Conservation (phyloP, 1,140 invertebrate species). For the Panonychus citri region DNA sequence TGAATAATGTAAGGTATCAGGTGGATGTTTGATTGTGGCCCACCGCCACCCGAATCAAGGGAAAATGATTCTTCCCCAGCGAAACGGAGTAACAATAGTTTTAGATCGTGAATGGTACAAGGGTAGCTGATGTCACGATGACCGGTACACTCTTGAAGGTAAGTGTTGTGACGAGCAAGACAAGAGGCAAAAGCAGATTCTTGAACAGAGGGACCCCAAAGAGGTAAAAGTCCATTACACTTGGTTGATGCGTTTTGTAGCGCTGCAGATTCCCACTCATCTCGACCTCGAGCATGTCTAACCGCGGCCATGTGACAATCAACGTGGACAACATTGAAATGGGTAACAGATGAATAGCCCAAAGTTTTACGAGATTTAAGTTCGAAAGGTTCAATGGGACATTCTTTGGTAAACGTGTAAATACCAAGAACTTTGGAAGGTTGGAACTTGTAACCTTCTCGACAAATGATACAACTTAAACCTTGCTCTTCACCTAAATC, state of each 20-base stretch:
- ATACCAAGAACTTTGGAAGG: slow-evolving; percentile 75
- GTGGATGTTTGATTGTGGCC: slow-evolving; percentile 90
- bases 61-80: slow-evolving; percentile 84
- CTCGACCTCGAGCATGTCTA: slow-evolving; percentile 42
- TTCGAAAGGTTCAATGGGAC: slow-evolving; percentile 81
- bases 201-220: slow-evolving; percentile 86
- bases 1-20: slow-evolving; percentile 80
- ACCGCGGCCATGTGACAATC: slow-evolving; percentile 95
- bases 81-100: slow-evolving; percentile 66
- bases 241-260: slow-evolving; percentile 91
- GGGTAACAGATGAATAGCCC: slow-evolving; percentile 73
- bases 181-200: slow-evolving; percentile 84
- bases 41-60: slow-evolving; percentile 86
- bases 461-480: slow-evolving; percentile 88
- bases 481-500: slow-evolving; percentile 84
- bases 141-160: slow-evolving; percentile 21
- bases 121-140: slow-evolving; percentile 55
- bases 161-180: slow-evolving; percentile 40
- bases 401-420: slow-evolving; percentile 89
- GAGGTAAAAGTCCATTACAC: slow-evolving; percentile 80
- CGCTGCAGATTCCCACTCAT: slow-evolving; percentile 93
- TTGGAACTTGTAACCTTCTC: slow-evolving; percentile 89
- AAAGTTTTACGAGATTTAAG: slow-evolving; percentile 46
- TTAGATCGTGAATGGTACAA: slow-evolving; percentile 78
- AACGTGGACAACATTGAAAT: slow-evolving; percentile 94